Percentiles rank a stretch among this genome's conserved stretches.
These are phyloP conservation scores for Gryon sp. DNA, from an alignment of 1,140 invertebrate species.

Conservation along the genomic window DNA sequence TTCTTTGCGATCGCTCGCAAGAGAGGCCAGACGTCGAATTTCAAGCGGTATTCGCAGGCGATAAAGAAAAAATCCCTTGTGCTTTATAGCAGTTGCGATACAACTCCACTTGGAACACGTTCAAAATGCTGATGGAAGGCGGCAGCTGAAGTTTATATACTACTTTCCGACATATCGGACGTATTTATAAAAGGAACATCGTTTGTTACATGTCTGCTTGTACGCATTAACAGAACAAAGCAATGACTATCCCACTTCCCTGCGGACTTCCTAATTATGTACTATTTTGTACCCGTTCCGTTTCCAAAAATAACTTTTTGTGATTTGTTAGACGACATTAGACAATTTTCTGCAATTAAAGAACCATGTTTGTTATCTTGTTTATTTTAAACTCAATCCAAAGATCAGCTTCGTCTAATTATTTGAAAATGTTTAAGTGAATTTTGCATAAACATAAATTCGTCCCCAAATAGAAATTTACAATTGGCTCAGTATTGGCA, in stretches of 20 bases:
- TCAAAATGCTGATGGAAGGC: slow-evolving; percentile 73
- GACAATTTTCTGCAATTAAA: slow-evolving; percentile 11
- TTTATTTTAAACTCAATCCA: neutral
- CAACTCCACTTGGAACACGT: slow-evolving; percentile 73
- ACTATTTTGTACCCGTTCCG: slow-evolving; percentile 17
- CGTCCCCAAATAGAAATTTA: neutral
- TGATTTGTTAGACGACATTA: slow-evolving; percentile 27
- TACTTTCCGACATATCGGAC: slow-evolving; percentile 56
- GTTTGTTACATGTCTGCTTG: slow-evolving; percentile 54
- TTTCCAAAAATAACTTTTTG: slow-evolving; percentile 54
- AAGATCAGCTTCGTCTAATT: neutral
- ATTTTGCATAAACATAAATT: too few species aligned
- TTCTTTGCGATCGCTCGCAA: slow-evolving; percentile 49
- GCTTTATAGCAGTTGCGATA: slow-evolving; percentile 58
- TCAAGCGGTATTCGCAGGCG: slow-evolving; percentile 44
- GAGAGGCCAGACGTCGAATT: slow-evolving; percentile 52
- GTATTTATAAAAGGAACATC: slow-evolving; percentile 57
- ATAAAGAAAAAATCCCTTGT: slow-evolving; percentile 61
- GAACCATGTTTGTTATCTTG: neutral
- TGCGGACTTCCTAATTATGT: slow-evolving; percentile 60
- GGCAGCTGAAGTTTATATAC: slow-evolving; percentile 66
- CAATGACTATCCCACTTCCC: slow-evolving; percentile 40
- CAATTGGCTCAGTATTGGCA: too few species aligned
- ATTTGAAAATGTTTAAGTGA: too few species aligned
- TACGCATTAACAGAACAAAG: slow-evolving; percentile 49